phyloP scores from a whole-genome alignment of 1,140 invertebrate species.

The Bombus soroeensis region DNA sequence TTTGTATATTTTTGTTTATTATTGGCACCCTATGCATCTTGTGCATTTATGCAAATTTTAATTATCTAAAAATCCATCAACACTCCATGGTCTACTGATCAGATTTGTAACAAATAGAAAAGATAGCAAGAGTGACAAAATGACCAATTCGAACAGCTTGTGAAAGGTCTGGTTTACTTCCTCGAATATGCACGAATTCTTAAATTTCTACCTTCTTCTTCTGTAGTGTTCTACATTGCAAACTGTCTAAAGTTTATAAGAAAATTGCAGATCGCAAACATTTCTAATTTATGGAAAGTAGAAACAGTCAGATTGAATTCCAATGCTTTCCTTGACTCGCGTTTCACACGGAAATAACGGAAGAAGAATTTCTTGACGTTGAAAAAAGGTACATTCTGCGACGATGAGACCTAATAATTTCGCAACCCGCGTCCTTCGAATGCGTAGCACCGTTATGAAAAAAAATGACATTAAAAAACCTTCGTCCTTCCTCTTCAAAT shows the following conservation, averaged over 20 bases:
- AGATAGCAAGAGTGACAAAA: neutral
- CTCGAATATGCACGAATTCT: neutral
- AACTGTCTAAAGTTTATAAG: too few species aligned
- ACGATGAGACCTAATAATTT: conserved; percentile 42
- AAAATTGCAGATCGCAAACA: neutral
- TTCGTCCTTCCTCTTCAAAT: conserved; percentile 50
- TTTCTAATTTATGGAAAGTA: too few species aligned
- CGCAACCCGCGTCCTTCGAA: conserved; percentile 40
- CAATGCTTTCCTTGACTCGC: neutral
- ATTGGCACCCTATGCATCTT: too few species aligned
- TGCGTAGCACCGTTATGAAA: conserved; percentile 25
- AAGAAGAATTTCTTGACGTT: conserved; percentile 18
- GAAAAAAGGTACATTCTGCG: conserved; percentile 8
- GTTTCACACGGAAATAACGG: conserved; percentile 15
- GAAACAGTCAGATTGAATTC: neutral
- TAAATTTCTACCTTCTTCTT: too few species aligned
- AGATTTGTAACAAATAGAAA: too few species aligned
- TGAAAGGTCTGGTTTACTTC: too few species aligned
- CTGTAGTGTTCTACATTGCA: neutral
- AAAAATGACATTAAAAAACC: conserved; percentile 46
- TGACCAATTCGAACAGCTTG: neutral
- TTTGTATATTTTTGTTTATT: too few species aligned
- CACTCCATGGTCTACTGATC: too few species aligned
- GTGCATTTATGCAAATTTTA: too few species aligned
- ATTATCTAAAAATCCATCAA: too few species aligned